Base-by-base conservation (phyloP, 2,797 vertebrate species). In the Poecile montanus region DNA sequence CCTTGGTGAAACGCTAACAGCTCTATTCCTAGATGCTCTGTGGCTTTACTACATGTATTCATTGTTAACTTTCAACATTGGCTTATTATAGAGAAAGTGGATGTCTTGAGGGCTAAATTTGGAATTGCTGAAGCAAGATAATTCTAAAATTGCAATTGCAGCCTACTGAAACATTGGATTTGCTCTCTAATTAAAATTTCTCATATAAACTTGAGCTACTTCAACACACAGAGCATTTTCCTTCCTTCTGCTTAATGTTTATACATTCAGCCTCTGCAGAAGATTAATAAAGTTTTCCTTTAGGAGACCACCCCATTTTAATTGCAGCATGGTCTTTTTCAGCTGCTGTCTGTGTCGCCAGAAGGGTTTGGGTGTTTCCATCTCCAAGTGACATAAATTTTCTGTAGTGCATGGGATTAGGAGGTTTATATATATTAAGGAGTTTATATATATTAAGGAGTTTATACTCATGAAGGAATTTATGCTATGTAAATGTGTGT, bases 181-280 rank as follows among this genome's bases (percentile, higher is more conserved):
- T 91, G 81, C 68, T 95, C 78, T 93, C 84, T 95, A 89, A 96
- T 96, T 96, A 94, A 92, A 96, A 93, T 94, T 79, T 91, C 82
- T 91, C 51, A 4, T 70, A 63, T 45, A 93, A 95, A 91, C 73
- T 62, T 10, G 40, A 85, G 74, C 53, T 74, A 34, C 71, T 85
- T 80, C 21, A 58, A 71, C 88, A 45, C 45, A 45, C 66, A 76
- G 70, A 72, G 25, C 66, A 38, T 79, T 94, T 79, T 88, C 50
- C 45, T 44, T 51, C 53, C 71, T 79, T 79, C 70, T 92, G 60
- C 57, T 38, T 76, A 30, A 87, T 82, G 90, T 93, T 93, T 93
- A 82, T 67, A 73, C 20, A 30, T 67, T 66, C 42, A 29, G 63
- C 38, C 38, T 58, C 89, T 78, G 73, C 17, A 77, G 71, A 84